Percentiles rank a stretch among this genome's conserved stretches.
Conservation (phyloP, 2,113 vertebrate species). For the Alectura lathami region DNA sequence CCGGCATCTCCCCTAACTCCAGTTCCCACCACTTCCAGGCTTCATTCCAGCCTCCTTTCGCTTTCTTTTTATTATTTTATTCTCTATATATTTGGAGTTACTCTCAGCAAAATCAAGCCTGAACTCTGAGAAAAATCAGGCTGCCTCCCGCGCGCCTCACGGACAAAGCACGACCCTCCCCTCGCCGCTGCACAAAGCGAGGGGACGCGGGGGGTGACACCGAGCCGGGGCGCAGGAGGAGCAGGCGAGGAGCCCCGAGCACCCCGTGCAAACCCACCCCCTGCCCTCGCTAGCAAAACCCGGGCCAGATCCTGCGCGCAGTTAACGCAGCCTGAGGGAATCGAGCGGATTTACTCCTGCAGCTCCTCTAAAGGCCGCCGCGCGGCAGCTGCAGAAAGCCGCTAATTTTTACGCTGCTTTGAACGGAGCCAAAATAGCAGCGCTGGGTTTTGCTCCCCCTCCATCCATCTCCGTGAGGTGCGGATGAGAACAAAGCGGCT, state of each 20-base stretch:
- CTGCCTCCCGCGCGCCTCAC: background rate
- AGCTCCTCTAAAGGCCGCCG: background rate
- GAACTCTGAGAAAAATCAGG: too few species aligned
- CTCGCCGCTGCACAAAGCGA: too few species aligned
- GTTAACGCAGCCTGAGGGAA: background rate
- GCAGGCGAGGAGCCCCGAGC: background rate
- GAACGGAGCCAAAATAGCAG: background rate
- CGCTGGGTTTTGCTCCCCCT: background rate
- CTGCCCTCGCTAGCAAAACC: background rate
- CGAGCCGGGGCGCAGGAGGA: too few species aligned
- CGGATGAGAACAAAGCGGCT: background rate
- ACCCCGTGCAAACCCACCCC: background rate
- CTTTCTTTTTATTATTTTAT: background rate
- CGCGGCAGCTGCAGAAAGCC: too few species aligned
- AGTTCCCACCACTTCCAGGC: background rate
- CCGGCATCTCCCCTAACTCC: background rate
- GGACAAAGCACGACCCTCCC: background rate
- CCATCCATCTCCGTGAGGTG: background rate
- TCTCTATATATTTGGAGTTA: background rate
- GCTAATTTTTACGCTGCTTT: rapidly evolving
- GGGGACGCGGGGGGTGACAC: too few species aligned
- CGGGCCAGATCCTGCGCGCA: background rate
- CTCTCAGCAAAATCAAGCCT: background rate
- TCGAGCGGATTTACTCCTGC: background rate
- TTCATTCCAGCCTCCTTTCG: too few species aligned